Evolutionary conservation across 2,113 vertebrate genomes (phyloP).

Genomic region (Helogale parvula): DNA sequence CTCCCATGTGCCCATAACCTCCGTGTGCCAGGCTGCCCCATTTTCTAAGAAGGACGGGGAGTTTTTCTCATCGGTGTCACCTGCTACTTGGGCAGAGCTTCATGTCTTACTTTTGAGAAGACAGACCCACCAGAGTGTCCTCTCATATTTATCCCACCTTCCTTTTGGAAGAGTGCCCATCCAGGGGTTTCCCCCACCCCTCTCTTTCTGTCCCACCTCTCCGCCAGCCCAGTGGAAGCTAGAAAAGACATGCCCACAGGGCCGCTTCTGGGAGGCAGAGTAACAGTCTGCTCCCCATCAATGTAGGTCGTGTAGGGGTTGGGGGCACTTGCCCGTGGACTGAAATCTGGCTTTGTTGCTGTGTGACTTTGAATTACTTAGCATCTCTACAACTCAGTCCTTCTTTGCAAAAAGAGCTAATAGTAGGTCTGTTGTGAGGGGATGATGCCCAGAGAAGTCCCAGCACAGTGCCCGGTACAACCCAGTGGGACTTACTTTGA

Average conservation of each 20-base stretch:
- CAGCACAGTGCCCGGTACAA: neutral
- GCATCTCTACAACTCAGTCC: conserved; percentile 3
- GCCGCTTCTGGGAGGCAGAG: neutral
- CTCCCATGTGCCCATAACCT: neutral
- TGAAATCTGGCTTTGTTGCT: neutral
- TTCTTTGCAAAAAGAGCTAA: neutral
- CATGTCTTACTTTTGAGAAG: neutral
- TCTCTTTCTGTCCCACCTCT: neutral
- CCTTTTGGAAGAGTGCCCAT: neutral
- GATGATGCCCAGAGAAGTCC: neutral
- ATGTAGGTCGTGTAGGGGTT: too few relatives aligned
- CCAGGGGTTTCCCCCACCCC: neutral
- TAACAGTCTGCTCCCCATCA: neutral
- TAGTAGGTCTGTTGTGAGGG: neutral
- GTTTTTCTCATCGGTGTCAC: neutral
- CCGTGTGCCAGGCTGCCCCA: too few relatives aligned
- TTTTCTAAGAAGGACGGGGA: neutral
- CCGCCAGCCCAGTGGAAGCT: neutral
- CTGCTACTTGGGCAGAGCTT: neutral
- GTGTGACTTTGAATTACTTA: neutral
- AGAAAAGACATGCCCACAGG: neutral
- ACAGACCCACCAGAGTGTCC: neutral
- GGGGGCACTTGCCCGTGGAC: neutral
- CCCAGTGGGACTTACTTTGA: neutral
- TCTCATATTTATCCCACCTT: neutral